A percentile compares a stretch with the other conserved stretches of the same genome.
Evolutionary conservation across 1,140 invertebrate genomes (phyloP).

Genomic region (Elymnias hypermnestra): DNA sequence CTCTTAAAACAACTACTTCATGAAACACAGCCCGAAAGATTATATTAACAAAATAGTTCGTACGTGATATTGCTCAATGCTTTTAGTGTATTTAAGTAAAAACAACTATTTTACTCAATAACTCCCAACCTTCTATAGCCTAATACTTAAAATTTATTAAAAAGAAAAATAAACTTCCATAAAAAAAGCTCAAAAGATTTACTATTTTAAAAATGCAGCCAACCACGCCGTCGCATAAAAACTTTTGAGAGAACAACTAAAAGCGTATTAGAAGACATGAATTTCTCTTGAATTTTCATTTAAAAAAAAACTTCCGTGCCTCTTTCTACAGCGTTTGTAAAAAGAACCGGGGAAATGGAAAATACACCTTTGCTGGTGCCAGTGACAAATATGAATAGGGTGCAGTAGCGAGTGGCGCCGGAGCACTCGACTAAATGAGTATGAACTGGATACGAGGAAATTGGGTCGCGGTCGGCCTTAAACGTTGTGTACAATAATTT

Average conservation of each 20-base stretch:
- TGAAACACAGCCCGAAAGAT: too few species aligned
- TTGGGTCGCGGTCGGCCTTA: conserved; percentile 10
- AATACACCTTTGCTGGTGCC: conserved; percentile 3
- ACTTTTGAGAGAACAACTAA: background rate
- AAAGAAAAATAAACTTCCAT: too few species aligned
- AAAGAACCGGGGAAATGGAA: conserved; percentile 5
- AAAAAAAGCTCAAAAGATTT: too few species aligned
- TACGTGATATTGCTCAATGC: too few species aligned
- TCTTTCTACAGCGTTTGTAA: conserved; percentile 1
- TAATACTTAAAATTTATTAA: too few species aligned
- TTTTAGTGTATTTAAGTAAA: too few species aligned
- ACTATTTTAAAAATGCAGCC: too few species aligned
- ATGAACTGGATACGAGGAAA: conserved; percentile 9
- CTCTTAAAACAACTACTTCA: too few species aligned
- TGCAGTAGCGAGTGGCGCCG: conserved; percentile 2
- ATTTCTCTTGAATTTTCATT: background rate
- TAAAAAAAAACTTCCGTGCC: background rate
- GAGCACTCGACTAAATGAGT: conserved; percentile 10
- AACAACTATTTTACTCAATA: too few species aligned
- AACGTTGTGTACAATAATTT: conserved; percentile 4
- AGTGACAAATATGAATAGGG: conserved; percentile 6
- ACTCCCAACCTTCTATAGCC: too few species aligned
- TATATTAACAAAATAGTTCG: too few species aligned
- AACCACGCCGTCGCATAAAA: too few species aligned
- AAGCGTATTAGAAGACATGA: background rate